Conservation (phyloP, 1,140 invertebrate species). For the Atopsyche davidsoni region DNA sequence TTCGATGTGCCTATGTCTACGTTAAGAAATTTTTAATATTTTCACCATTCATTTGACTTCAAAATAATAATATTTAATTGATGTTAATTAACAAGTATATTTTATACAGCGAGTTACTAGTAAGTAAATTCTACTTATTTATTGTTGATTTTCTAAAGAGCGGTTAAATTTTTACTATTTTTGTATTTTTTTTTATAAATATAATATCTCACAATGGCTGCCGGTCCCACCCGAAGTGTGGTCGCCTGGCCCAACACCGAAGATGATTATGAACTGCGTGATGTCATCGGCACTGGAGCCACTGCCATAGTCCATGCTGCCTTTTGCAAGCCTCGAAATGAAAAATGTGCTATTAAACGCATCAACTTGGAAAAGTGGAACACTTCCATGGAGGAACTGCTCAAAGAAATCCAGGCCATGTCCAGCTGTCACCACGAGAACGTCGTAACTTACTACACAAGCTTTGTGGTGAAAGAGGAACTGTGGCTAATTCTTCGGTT, state of each 20-base stretch:
- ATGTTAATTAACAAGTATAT: too few species aligned
- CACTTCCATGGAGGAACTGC: slow-evolving; percentile 92
- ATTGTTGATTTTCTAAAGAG: too few species aligned
- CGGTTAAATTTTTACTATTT: too few species aligned
- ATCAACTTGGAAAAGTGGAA: slow-evolving; percentile 99
- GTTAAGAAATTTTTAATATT: too few species aligned
- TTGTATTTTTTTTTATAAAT: too few species aligned
- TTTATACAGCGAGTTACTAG: too few species aligned
- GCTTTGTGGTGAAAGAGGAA: slow-evolving; percentile 96
- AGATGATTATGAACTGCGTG: slow-evolving; percentile 91
- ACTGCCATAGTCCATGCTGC: slow-evolving; percentile 92
- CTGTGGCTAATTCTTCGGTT: slow-evolving; percentile 92
- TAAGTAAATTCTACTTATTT: too few species aligned
- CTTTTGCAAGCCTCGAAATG: slow-evolving; percentile 81
- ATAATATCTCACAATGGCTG: too few species aligned
- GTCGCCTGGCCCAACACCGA: slow-evolving; percentile 92
- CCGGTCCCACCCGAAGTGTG: too few species aligned
- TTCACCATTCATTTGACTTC: too few species aligned
- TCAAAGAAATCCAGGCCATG: slow-evolving; percentile 99
- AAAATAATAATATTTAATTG: too few species aligned
- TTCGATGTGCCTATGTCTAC: too few species aligned
- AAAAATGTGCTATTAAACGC: slow-evolving; percentile 96
- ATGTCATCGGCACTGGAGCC: slow-evolving; percentile 93
- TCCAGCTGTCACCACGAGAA: slow-evolving; percentile 98
- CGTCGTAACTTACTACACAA: slow-evolving; percentile 98